phyloP scores from a whole-genome alignment of 2,888 invertebrate species.

The Diarsia rubi region DNA sequence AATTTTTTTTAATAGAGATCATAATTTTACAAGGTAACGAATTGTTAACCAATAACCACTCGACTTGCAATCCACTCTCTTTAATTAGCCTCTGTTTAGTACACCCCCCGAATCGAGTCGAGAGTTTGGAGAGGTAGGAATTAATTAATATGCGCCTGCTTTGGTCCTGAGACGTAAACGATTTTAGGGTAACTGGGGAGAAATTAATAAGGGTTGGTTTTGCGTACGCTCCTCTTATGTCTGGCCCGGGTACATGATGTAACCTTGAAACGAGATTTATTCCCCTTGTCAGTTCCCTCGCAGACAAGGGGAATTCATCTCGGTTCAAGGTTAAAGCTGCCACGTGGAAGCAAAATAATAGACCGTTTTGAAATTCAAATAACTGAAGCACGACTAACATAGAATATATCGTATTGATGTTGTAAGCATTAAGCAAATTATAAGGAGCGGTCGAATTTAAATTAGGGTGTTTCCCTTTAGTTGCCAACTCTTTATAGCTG shows the following conservation, averaged over 20 bases:
- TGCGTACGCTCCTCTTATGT: neutral
- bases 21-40: neutral
- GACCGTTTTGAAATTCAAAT: slow-evolving; percentile 5
- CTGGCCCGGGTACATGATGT: slow-evolving; percentile 20
- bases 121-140: neutral
- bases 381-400: neutral
- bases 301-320: slow-evolving; percentile 3
- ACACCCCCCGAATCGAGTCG: neutral
- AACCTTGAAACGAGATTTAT: neutral
- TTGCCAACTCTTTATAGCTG: neutral
- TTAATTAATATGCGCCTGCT: neutral
- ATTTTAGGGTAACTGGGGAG: slow-evolving; percentile 5
- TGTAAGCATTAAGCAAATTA: neutral
- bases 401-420: slow-evolving; percentile 1
- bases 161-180: neutral
- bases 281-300: neutral
- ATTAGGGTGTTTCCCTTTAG: neutral
- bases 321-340: slow-evolving; percentile 23
- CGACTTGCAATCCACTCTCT: neutral
- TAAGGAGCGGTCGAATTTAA: neutral
- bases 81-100: neutral
- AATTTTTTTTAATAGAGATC: neutral
- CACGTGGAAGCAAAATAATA: slow-evolving; percentile 11
- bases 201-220: neutral
- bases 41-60: neutral